Base-by-base conservation (phyloP, 2,113 vertebrate genomes). In the Ifrita kowaldi region DNA sequence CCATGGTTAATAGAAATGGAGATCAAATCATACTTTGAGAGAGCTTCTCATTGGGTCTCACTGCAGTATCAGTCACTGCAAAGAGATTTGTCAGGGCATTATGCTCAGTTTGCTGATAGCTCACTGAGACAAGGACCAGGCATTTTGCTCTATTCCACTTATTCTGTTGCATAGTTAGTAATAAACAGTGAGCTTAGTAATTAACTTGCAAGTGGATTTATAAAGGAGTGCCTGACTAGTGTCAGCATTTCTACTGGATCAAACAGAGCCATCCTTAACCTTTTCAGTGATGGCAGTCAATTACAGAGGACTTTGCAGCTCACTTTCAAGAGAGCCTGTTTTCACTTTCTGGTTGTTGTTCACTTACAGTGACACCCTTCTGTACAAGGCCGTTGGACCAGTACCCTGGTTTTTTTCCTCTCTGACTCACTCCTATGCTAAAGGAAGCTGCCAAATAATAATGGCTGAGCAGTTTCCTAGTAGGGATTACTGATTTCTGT, bases 361-460 rank as follows among this genome's bases (percentile, higher is more conserved):
- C 39, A 16, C 19, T 60, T 68, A 59, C 0, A 1, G 10, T 10
- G 13, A 56, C 24, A 7, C 20, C 3, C 37, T 76, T 76, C 21
- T 23, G 68, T 77, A 49, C 52, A 75, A 81, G 84, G 56, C 60
- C 0, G 0, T 68, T 60, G 42, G 67, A 71, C 35, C 32, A 86
- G 32, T 47, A 53, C 42, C 20, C 44, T 59, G 55, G 0, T 1
- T 68, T n/a, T 74, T 79, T 70, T 18, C 12, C 6, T 53, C 30
- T 78, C 78, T 93, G 85, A 88, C 39, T 90, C 60, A 64, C 46
- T 88, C 33, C 69, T 79, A 0, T 63, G 26, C 26, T 75, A 75
- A 93, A 90, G 92, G 80, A 95, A 95, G n/a, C 77, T 92, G 64
- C 76, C 65, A 84, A 89, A 81, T 95, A 74, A 70, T 95, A 95